Percentiles rank a stretch among this genome's conserved stretches.
These are phyloP conservation scores for Drosophila conformis DNA, from an alignment of 2,888 invertebrate species.

Conservation along the genomic window DNA sequence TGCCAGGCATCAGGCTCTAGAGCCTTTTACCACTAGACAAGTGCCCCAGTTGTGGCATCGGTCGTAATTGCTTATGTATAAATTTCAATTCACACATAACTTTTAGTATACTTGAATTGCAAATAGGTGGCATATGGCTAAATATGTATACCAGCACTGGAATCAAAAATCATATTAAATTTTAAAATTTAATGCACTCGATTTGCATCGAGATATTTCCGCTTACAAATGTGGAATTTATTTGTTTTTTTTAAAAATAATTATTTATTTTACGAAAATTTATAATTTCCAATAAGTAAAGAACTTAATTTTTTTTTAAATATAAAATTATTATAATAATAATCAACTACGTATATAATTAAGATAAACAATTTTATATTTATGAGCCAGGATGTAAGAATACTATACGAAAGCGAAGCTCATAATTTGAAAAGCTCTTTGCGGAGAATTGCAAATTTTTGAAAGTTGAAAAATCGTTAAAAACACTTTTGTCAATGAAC, in stretches of 20 bases:
- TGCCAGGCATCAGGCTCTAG: constrained; percentile 39
- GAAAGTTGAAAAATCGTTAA: no score
- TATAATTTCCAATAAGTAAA: no score
- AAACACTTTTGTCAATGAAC: no score
- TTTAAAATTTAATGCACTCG: not conserved
- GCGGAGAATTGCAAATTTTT: no score
- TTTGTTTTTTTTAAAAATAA: not conserved
- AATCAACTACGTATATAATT: not conserved
- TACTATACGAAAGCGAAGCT: no score
- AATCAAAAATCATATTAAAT: constrained; percentile 1
- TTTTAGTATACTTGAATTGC: constrained; percentile 13
- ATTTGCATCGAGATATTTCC: not conserved
- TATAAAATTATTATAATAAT: not conserved
- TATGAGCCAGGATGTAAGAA: no score
- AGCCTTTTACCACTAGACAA: constrained; percentile 58
- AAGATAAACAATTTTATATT: no score
- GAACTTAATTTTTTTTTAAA: no score
- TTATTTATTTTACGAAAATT: not conserved
- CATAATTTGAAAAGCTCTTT: no score
- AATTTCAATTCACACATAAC: constrained; percentile 51
- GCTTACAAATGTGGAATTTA: not conserved
- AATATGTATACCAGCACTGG: not conserved
- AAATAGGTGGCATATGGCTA: constrained; percentile 8
- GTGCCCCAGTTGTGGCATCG: constrained; percentile 41
- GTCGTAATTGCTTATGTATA: constrained; percentile 60